phyloP scores from a whole-genome alignment of 2,888 invertebrate genomes.

The Pardosa pseudoannulata region DNA sequence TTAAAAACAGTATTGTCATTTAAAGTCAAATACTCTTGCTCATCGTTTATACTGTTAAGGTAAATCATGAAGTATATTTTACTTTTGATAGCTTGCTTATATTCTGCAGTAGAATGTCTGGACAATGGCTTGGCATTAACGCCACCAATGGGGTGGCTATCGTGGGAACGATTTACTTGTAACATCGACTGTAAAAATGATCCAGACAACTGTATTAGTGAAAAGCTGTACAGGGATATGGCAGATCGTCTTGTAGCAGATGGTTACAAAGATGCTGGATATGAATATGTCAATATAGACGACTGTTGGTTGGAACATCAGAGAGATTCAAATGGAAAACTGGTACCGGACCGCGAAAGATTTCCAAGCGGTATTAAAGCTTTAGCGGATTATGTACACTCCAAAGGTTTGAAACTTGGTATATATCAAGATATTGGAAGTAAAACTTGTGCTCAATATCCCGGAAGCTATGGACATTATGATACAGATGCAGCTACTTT shows the following conservation, averaged over 20 bases:
- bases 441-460: constrained; percentile 97
- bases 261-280: constrained; percentile 79
- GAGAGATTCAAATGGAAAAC: constrained; percentile 74
- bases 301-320: constrained; percentile 79
- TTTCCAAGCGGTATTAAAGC: constrained; percentile 79
- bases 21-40: too few species aligned
- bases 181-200: constrained; percentile 43
- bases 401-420: constrained; percentile 95
- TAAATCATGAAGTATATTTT: not conserved
- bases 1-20: too few species aligned
- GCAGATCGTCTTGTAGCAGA: constrained; percentile 77
- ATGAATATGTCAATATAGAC: constrained; percentile 78
- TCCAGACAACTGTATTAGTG: constrained; percentile 75
- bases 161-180: constrained; percentile 48
- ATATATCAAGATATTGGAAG: constrained; percentile 98
- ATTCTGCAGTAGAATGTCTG: constrained; percentile 11
- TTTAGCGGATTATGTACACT: constrained; percentile 82
- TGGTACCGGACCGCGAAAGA: constrained; percentile 76
- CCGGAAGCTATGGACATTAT: constrained; percentile 86
- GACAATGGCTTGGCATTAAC: constrained; percentile 60
- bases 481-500: constrained; percentile 93
- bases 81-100: not conserved
- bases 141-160: constrained; percentile 63
- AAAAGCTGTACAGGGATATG: constrained; percentile 77
- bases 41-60: too few species aligned